Percentiles rank a stretch among this genome's conserved stretches.
Evolutionary conservation across 2,888 invertebrate genomes (phyloP).

Genomic region (Aelia acuminata): DNA sequence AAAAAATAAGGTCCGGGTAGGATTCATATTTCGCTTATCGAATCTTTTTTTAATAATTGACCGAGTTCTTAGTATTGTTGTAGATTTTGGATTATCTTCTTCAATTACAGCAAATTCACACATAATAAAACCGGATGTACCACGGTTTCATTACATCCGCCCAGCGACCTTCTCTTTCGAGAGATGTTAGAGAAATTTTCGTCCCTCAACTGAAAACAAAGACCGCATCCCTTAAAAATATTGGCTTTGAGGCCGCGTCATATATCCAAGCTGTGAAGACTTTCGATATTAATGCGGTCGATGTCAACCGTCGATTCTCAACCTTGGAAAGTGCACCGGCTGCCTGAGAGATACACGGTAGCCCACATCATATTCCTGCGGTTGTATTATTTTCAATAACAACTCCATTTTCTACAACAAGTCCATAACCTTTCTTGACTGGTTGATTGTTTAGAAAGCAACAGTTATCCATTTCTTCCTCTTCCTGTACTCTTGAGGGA

Average conservation of each 20-base stretch:
- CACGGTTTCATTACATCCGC: background rate
- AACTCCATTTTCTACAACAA: constrained; percentile 11
- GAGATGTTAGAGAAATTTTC: background rate
- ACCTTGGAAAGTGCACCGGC: constrained; percentile 43
- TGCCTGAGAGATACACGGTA: background rate
- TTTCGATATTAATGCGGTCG: constrained; percentile 40
- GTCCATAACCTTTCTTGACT: constrained; percentile 30
- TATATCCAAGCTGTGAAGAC: background rate
- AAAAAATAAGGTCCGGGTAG: no score
- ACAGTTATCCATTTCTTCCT: constrained; percentile 32
- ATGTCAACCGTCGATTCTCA: constrained; percentile 22
- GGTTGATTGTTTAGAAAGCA: constrained; percentile 36
- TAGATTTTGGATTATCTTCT: background rate
- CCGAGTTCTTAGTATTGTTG: no score
- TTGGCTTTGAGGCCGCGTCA: background rate
- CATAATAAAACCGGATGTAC: background rate
- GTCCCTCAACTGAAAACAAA: background rate
- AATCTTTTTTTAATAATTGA: no score
- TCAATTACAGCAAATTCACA: background rate
- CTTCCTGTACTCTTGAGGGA: background rate
- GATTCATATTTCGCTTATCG: no score
- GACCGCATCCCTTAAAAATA: constrained; percentile 19
- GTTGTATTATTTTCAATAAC: constrained; percentile 37
- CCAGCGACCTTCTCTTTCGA: background rate
- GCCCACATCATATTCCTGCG: constrained; percentile 2